phyloP scores from a whole-genome alignment of 2,113 vertebrate genomes.

The Empidonax traillii region DNA sequence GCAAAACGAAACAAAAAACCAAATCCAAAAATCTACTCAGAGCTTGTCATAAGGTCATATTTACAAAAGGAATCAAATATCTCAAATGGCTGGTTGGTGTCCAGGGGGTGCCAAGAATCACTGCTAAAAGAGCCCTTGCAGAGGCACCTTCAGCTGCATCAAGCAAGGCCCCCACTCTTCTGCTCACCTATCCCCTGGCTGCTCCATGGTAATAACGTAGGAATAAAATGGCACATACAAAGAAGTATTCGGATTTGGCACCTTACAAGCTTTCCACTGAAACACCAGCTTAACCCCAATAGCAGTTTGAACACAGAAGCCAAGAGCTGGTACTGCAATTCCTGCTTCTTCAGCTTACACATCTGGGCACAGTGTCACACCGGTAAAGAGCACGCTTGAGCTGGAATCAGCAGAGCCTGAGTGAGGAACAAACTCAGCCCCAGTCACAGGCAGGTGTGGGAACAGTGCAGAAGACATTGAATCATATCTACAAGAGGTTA shows the following conservation, averaged over 20 bases:
- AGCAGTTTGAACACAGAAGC: background rate
- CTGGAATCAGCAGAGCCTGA: background rate
- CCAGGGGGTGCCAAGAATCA: background rate
- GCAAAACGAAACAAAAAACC: background rate
- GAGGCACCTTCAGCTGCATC: background rate
- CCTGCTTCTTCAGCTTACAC: background rate
- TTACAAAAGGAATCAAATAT: background rate
- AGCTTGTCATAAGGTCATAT: background rate
- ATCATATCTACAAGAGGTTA: fast-evolving
- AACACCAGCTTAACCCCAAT: background rate
- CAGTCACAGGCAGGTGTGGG: background rate
- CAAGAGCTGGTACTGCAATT: background rate
- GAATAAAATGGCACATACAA: background rate
- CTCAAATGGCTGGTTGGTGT: too few relatives aligned
- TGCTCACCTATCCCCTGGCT: background rate
- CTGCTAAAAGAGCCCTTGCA: background rate
- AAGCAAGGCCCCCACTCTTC: background rate
- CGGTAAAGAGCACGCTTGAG: background rate
- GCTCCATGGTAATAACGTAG: fast-evolving
- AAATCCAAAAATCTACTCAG: background rate
- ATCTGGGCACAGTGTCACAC: background rate
- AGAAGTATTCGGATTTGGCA: background rate
- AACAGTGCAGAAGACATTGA: background rate
- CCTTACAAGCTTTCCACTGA: background rate
- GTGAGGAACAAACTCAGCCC: background rate